Percentiles rank a stretch among this genome's conserved stretches.
Conservation (phyloP, 2,888 invertebrate species). For the Seira ritae region DNA sequence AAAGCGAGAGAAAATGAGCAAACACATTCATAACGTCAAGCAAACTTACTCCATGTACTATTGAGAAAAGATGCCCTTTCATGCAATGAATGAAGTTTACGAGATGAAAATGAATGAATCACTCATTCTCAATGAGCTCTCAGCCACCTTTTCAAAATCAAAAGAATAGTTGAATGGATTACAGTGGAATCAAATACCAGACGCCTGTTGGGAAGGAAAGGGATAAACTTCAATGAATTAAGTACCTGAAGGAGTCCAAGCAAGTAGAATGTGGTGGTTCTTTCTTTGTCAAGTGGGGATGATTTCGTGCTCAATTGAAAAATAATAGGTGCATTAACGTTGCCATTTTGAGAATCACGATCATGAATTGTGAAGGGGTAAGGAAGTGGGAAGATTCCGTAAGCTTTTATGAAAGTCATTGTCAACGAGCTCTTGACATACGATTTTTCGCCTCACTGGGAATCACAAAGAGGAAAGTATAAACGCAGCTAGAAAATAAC, state of each 20-base stretch:
- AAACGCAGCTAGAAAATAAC: not conserved
- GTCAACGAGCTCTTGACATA: slow-evolving; percentile 37
- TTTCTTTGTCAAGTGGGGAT: not conserved
- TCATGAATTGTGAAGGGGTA: not conserved
- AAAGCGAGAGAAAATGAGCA: too few species aligned
- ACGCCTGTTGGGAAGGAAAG: not conserved
- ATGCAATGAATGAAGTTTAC: not conserved
- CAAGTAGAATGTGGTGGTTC: slow-evolving; percentile 19
- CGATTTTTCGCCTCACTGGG: slow-evolving; percentile 5
- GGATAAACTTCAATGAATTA: not conserved
- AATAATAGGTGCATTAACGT: slow-evolving; percentile 40
- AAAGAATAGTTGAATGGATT: not conserved
- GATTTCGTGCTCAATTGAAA: slow-evolving; percentile 56
- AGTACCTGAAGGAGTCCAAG: slow-evolving; percentile 23
- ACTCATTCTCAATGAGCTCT: not conserved
- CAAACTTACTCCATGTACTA: too few species aligned
- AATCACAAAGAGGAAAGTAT: not conserved
- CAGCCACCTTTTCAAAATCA: not conserved
- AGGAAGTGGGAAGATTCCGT: slow-evolving; percentile 37
- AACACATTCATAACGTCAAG: too few species aligned
- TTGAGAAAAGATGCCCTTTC: too few species aligned
- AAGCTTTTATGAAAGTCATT: slow-evolving; percentile 37
- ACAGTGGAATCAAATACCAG: not conserved
- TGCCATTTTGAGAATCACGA: slow-evolving; percentile 12
- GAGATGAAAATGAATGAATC: slow-evolving; percentile 13